Conservation (phyloP, 2,113 vertebrate genomes). For the Chunga burmeisteri region DNA sequence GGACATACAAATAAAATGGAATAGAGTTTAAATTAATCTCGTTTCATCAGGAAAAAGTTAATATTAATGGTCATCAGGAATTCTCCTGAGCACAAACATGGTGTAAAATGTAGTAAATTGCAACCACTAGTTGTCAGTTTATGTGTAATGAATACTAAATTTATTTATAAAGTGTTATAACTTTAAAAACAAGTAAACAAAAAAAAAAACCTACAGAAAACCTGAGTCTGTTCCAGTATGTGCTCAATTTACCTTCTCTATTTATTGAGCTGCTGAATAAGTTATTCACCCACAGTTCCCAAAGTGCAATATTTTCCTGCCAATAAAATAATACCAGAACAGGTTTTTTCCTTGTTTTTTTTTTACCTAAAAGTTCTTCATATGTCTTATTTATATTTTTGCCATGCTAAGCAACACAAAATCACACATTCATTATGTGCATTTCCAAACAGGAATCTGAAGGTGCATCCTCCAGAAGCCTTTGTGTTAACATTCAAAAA, state of each 20-base stretch:
- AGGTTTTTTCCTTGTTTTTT: not conserved
- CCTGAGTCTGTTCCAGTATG: not conserved
- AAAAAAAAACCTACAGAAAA: not conserved
- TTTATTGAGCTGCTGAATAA: not conserved
- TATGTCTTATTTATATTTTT: constrained; percentile 57
- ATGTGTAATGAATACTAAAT: not conserved
- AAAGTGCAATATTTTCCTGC: not conserved
- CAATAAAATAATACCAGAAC: not conserved
- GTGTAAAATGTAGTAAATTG: not conserved
- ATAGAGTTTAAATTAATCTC: not conserved
- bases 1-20: not conserved
- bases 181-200: not conserved
- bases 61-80: not conserved
- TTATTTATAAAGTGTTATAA: not conserved
- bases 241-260: not conserved
- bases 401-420: not conserved
- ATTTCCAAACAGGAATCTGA: constrained; percentile 27
- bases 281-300: not conserved
- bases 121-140: not conserved
- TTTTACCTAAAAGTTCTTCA: not conserved
- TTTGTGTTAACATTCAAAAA: not conserved
- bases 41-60: not conserved
- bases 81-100: not conserved
- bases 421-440: constrained; percentile 1
- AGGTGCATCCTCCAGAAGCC: not conserved